Base-by-base conservation (phyloP, 2,113 vertebrate genomes). In the Phycodurus eques region DNA sequence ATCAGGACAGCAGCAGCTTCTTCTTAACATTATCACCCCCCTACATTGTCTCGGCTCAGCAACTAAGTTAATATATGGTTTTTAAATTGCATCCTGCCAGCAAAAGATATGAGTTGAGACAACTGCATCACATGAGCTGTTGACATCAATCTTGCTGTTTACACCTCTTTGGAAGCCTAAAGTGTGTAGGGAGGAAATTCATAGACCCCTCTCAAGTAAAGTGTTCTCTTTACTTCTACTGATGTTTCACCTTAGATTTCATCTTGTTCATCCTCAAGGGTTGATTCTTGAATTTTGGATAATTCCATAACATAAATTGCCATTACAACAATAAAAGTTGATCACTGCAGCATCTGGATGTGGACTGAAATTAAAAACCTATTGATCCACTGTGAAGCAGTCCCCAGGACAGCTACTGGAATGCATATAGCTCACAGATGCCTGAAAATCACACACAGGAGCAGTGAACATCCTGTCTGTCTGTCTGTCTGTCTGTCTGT, bases 331-430 rank as follows among this genome's bases (percentile, higher is more conserved):
- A 46, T 31, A 66, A 66, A 66, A 47, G 13, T 9, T 31, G 22
- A 66, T 47, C 64, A 47, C 44, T 17, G 72, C 79, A 70, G 49
- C 74, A 75, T 73, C 72, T 65, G 71, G 60, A 70, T 69, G 62
- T 67, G 65, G 69, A 75, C 74, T 79, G 71, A 87, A 81, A 88
- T 85, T 82, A 87, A 79, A 80, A 81, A 75, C 56, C n/a, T 78
- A 91, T 89, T 77, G 87, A 91, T 89, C 73, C 57, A 68, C 61
- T 70, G 53, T 57, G 10, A 33, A 71, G 72, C 39, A 70, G 78
- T 72, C 76, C 82, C 75, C 79, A 79, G 63, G 87, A 88, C 77
- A 63, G 79, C 66, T 59, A 75, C 87, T 88, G 88, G 68, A 85
- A 82, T 73, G 70, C 74, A 79, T 83, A 60, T 56, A 83, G 77